Percentiles rank a stretch among this genome's conserved stretches.
Evolutionary conservation across 1,140 invertebrate genomes (phyloP).

Genomic region (Bombus polaris): DNA sequence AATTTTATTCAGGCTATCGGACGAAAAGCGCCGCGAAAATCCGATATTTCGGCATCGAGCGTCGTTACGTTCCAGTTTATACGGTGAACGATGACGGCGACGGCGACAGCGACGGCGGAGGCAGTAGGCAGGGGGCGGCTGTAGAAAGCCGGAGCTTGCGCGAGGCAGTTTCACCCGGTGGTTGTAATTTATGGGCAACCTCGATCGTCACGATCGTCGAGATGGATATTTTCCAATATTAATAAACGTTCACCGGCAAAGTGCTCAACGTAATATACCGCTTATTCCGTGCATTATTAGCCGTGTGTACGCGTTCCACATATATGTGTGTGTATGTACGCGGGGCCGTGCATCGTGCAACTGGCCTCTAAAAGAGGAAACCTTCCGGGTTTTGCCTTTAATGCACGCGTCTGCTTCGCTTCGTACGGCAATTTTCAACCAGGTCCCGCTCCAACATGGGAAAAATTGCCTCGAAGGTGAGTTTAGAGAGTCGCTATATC

Average conservation of each 20-base stretch:
- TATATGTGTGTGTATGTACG: too few relatives aligned
- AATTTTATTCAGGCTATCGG: constrained; percentile 50
- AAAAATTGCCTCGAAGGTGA: constrained; percentile 1
- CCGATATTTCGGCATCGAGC: constrained; percentile 56
- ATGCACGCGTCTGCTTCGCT: constrained; percentile 15
- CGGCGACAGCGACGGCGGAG: background rate
- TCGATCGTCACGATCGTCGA: constrained; percentile 51
- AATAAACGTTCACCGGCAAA: constrained; percentile 61
- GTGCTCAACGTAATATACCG: constrained; percentile 57
- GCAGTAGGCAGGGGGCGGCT: background rate
- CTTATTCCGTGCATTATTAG: constrained; percentile 66
- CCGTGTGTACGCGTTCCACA: background rate
- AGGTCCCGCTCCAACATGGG: background rate
- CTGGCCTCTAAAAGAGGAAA: background rate
- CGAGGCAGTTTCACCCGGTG: constrained; percentile 24
- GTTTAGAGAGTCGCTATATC: background rate
- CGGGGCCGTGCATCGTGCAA: constrained; percentile 6
- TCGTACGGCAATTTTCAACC: constrained; percentile 21
- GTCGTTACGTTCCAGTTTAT: constrained; percentile 31
- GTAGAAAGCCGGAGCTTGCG: constrained; percentile 44
- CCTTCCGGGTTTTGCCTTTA: constrained; percentile 32
- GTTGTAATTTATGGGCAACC: constrained; percentile 57
- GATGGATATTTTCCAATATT: constrained; percentile 68
- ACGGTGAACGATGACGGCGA: background rate
- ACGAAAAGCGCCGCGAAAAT: constrained; percentile 51